These are phyloP conservation scores for Tenodera sinensis DNA, from an alignment of 2,888 invertebrate genomes.

Conservation along the genomic window DNA sequence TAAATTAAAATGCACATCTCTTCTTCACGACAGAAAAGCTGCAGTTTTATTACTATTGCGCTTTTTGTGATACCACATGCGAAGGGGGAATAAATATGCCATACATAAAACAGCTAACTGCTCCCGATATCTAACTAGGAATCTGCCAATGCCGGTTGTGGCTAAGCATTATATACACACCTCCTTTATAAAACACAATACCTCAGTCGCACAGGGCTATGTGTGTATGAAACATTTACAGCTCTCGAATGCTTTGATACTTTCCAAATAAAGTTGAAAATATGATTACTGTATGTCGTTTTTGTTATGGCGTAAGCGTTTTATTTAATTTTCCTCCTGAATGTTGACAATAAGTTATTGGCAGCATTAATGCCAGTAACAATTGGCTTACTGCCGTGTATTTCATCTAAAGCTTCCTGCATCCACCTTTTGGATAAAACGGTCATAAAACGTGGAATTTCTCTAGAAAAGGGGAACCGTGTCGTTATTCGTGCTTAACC, in stretches of 20 bases:
- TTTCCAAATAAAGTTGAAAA: background rate
- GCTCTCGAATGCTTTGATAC: background rate
- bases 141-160: too few species aligned
- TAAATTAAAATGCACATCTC: too few species aligned
- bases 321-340: background rate
- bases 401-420: background rate
- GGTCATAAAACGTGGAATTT: background rate
- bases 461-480: background rate
- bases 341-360: background rate
- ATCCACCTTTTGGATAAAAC: background rate
- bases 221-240: background rate
- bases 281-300: background rate
- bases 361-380: background rate
- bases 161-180: too few species aligned
- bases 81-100: too few species aligned
- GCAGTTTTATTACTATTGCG: too few species aligned
- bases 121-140: too few species aligned
- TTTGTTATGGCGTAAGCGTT: background rate
- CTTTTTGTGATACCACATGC: too few species aligned
- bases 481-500: background rate
- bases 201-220: too few species aligned
- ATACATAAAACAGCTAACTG: too few species aligned
- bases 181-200: too few species aligned
- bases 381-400: background rate
- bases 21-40: too few species aligned